These are phyloP conservation scores for Pipistrellus pipistrellus DNA, from an alignment of 2,797 vertebrate species.

Conservation along the genomic window DNA sequence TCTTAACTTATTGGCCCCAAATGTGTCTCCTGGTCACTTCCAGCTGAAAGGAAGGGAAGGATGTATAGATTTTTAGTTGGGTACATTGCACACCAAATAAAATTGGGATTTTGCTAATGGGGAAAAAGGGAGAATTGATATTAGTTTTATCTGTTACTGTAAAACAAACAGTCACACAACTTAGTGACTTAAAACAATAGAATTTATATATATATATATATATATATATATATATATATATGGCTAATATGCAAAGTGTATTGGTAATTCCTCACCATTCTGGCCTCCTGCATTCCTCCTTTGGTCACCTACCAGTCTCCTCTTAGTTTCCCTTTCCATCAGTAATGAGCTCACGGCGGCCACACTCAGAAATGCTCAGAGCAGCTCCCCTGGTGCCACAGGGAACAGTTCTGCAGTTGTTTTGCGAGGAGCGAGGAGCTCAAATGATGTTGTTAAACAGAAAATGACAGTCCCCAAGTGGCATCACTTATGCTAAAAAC, in stretches of 20 bases:
- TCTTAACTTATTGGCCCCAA: constrained; percentile 1
- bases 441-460: background rate
- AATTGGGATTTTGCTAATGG: background rate
- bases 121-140: background rate
- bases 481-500: background rate
- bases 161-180: constrained; percentile 33
- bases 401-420: background rate
- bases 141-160: background rate
- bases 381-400: background rate
- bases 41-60: background rate
- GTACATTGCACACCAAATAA: background rate
- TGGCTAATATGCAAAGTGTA: too few relatives aligned
- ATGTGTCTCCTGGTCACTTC: background rate
- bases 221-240: background rate
- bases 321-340: background rate
- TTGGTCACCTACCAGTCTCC: too few relatives aligned
- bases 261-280: too few relatives aligned
- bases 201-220: background rate
- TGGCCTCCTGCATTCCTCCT: too few relatives aligned
- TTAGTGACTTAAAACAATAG: background rate
- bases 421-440: background rate
- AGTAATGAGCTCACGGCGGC: background rate
- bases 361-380: background rate
- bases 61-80: background rate
- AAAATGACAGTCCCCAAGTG: background rate